A percentile compares a stretch with the other conserved stretches of the same genome.
These are phyloP conservation scores for Myocastor coypus DNA, from an alignment of 2,113 vertebrate genomes.

Conservation along the genomic window DNA sequence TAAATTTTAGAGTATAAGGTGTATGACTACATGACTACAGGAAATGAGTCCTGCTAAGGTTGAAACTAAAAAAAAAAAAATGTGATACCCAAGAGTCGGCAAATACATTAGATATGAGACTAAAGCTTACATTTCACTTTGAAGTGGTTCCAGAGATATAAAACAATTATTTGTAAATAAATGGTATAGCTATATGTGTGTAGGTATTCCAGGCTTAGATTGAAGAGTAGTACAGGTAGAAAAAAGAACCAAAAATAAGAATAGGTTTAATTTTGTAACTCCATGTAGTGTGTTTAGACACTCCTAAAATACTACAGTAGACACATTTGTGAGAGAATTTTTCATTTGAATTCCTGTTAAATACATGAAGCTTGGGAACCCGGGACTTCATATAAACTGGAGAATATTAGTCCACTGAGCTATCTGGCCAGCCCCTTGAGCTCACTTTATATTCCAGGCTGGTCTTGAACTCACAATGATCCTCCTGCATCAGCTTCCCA, in stretches of 20 bases:
- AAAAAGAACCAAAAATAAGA: background rate
- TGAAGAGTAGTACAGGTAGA: background rate
- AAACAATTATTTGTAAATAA: constrained; percentile 1
- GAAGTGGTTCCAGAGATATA: background rate
- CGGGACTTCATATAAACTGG: background rate
- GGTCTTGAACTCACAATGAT: no score
- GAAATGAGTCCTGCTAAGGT: background rate
- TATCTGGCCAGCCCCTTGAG: no score
- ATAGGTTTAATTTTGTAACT: background rate
- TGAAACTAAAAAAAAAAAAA: constrained; percentile 30
- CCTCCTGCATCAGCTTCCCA: no score
- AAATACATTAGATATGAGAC: background rate
- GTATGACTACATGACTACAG: background rate
- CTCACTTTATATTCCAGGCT: no score
- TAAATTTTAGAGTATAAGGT: constrained; percentile 37
- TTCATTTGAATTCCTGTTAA: background rate
- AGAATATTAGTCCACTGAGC: background rate
- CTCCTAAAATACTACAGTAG: background rate
- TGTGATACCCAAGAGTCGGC: background rate
- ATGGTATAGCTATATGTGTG: background rate
- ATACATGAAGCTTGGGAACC: background rate
- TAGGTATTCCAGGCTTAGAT: background rate
- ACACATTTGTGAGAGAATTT: background rate
- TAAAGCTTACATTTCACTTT: constrained; percentile 11
- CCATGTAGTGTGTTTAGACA: background rate